phyloP scores from a whole-genome alignment of 2,888 invertebrate genomes.

The Nephrotoma guestfalica region DNA sequence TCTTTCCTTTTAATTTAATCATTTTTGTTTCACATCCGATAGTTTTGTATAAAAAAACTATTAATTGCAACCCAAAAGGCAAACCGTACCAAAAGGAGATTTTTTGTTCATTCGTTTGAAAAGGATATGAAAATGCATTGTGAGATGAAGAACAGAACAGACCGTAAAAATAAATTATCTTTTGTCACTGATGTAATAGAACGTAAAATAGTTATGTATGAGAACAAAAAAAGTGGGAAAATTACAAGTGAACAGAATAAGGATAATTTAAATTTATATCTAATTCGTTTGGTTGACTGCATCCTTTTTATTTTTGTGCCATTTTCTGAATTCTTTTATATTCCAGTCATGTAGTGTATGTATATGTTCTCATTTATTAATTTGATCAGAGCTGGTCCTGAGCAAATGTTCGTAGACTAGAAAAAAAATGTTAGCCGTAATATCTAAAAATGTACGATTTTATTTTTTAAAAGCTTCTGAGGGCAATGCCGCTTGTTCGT shows the following conservation, averaged over 20 bases:
- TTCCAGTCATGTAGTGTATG: neutral
- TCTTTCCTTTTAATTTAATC: neutral
- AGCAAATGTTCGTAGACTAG: too few species aligned
- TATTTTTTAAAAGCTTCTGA: too few species aligned
- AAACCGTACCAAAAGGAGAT: neutral
- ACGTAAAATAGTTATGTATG: neutral
- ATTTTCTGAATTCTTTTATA: neutral
- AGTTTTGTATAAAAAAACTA: neutral
- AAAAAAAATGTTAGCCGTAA: too few species aligned
- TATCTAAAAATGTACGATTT: too few species aligned
- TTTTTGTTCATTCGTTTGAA: neutral
- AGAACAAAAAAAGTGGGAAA: neutral
- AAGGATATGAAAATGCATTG: neutral
- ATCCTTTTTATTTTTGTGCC: neutral
- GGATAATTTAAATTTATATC: neutral
- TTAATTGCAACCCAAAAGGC: neutral
- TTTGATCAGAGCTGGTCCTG: too few species aligned
- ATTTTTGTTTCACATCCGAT: neutral
- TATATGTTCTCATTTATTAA: too few species aligned
- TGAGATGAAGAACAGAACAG: neutral
- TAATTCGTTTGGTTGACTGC: neutral
- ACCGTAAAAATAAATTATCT: neutral
- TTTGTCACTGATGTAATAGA: neutral
- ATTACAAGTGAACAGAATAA: neutral
- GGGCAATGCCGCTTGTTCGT: too few species aligned